These are phyloP conservation scores for Empis livida DNA, from an alignment of 2,888 invertebrate species.

Conservation along the genomic window DNA sequence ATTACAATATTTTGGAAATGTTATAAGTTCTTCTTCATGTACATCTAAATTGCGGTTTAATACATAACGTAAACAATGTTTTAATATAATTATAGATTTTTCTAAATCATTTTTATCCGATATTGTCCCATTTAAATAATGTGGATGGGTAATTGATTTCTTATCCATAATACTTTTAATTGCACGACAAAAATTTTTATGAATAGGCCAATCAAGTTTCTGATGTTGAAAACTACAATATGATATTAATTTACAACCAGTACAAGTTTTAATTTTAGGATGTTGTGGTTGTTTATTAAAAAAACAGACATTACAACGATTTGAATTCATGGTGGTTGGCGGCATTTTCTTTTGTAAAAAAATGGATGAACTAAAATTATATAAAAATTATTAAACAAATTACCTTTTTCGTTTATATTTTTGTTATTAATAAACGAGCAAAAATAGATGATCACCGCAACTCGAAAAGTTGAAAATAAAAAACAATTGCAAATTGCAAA, in stretches of 20 bases:
- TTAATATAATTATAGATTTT: slow-evolving; percentile 16
- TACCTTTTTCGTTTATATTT: no score
- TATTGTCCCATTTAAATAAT: slow-evolving; percentile 12
- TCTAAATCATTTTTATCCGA: slow-evolving; percentile 14
- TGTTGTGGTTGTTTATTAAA: not conserved
- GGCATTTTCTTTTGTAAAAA: not conserved
- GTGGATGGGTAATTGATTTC: slow-evolving; percentile 11
- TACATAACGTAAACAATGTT: slow-evolving; percentile 14
- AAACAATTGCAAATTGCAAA: no score
- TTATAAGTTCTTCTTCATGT: slow-evolving; percentile 23
- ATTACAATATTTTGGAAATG: slow-evolving; percentile 21
- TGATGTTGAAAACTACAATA: slow-evolving; percentile 57
- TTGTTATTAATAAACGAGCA: no score
- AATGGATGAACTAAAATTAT: no score
- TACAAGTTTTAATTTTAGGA: slow-evolving; percentile 36
- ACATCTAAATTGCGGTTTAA: slow-evolving; percentile 16
- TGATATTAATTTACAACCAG: slow-evolving; percentile 44
- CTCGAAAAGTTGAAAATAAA: no score
- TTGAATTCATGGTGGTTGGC: not conserved
- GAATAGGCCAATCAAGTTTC: slow-evolving; percentile 48
- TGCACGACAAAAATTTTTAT: slow-evolving; percentile 44
- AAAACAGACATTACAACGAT: not conserved
- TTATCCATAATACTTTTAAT: slow-evolving; percentile 13
- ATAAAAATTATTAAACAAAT: no score
- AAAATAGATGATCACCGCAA: no score